Evolutionary conservation across 2,113 vertebrate species (phyloP), one percentile per base, ranked within the genome.

Genomic region (Pantherophis guttatus): DNA sequence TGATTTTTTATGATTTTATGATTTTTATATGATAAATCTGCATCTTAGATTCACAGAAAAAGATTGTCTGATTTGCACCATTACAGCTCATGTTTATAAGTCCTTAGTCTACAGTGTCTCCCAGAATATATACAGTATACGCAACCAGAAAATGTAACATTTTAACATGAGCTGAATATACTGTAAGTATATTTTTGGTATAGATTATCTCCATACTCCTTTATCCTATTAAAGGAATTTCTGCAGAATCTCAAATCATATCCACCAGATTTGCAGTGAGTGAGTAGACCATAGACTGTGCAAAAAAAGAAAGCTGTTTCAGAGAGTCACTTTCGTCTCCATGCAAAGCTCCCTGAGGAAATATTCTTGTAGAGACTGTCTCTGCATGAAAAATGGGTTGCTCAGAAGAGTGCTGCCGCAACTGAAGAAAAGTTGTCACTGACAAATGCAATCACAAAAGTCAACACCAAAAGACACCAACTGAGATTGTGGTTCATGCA

Each of bases 361-460:
- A 59, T 13, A 85, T 85, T 50, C 54, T 86, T 59, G 44, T n/a
- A 89, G 54, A 59, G 88, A 90, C 85, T 85, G 87, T 33, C 65
- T 89, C 17, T 89, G 70, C 88, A 86, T 90, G 65, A 90, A 89
- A 93, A 93, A 93, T 89, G 65, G 57, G 53, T 44, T 13, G 39
- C 53, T 58, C 15, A 93, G 50, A 92, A 89, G 89, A 52, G 21
- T 90, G 88, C 65, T 21, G 13, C 24, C 8, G 19, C 70, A 24
- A 90, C 52, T 12, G 6, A 85, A 54, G 44, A 58, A 90, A 93
- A n/a, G 8, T 17, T 86, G 88, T 93, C 70, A 93, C 70, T 93
- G 88, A 93, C 44, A 93, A 93, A 90, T 85, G 39, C 26, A 39
- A 90, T 33, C 58, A 23, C 54, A 93, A 23, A 90, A 90, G 65